These are phyloP conservation scores for Drosophila persimilis DNA, from an alignment of 1,140 invertebrate species.

Conservation along the genomic window DNA sequence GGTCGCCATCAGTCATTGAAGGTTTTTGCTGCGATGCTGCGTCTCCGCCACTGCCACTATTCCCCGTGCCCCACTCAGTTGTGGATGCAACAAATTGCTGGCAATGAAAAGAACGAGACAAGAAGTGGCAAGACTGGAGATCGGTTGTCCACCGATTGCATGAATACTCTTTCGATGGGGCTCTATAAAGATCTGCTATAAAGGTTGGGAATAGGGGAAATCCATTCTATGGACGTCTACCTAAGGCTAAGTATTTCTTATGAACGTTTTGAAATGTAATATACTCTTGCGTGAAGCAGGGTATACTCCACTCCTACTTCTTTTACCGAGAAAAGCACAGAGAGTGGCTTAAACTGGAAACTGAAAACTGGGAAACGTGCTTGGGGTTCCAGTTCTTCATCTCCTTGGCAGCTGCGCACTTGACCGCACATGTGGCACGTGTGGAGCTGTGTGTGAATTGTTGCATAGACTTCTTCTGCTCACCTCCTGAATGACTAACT, in stretches of 20 bases:
- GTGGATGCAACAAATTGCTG: constrained; percentile 76
- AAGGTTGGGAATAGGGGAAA: neutral
- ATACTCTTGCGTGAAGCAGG: neutral
- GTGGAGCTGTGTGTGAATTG: constrained; percentile 45
- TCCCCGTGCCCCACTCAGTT: constrained; percentile 16
- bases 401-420: constrained; percentile 64
- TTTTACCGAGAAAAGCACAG: constrained; percentile 3
- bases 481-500: constrained; percentile 41
- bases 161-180: constrained; percentile 16
- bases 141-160: neutral
- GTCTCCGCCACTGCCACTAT: constrained; percentile 16
- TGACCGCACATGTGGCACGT: constrained; percentile 76
- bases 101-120: constrained; percentile 32
- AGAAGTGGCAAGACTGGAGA: constrained; percentile 14
- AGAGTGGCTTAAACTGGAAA: constrained; percentile 24
- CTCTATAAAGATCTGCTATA: constrained; percentile 1
- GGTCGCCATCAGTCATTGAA: constrained; percentile 76
- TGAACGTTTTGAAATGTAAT: neutral
- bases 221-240: neutral
- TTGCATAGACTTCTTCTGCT: constrained; percentile 20
- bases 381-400: constrained; percentile 38
- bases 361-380: constrained; percentile 45
- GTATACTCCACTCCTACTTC: constrained; percentile 19
- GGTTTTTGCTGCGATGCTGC: constrained; percentile 57
- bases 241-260: neutral